Percentiles rank a stretch among this genome's conserved stretches.
Evolutionary conservation across 2,113 vertebrate species (phyloP).

Genomic region (Phylloscopus whistleri): DNA sequence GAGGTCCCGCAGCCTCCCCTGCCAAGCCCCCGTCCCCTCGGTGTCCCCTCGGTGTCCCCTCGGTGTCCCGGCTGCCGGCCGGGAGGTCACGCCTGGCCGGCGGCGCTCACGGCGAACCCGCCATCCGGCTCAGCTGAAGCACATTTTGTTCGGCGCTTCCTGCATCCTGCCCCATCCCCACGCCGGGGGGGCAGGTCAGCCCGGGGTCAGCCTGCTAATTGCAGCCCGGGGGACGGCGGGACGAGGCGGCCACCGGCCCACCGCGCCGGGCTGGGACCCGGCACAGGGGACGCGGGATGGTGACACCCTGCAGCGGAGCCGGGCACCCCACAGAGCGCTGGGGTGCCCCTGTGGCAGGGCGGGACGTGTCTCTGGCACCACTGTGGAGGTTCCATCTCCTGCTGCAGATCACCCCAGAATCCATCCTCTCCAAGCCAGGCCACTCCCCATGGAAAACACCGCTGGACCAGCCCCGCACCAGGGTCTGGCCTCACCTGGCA

Average conservation of each 20-base stretch:
- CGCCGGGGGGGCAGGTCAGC: not conserved
- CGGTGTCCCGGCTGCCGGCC: too few relatives aligned
- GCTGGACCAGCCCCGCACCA: rapidly evolving
- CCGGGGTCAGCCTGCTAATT: not conserved
- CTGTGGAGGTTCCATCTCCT: not conserved
- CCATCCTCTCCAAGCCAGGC: not conserved
- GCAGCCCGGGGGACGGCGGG: not conserved
- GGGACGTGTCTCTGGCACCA: rapidly evolving
- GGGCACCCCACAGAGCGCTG: rapidly evolving
- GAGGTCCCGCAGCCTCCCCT: rapidly evolving
- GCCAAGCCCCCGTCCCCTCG: rapidly evolving
- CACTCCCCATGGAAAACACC: not conserved
- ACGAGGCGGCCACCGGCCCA: not conserved
- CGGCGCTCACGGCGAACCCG: rapidly evolving
- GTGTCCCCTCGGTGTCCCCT: too few relatives aligned
- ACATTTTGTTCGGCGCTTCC: slow-evolving; percentile 31
- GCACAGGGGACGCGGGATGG: rapidly evolving
- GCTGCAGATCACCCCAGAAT: not conserved
- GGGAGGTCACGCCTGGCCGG: not conserved
- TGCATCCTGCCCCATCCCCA: slow-evolving; percentile 31
- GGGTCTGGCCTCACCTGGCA: not conserved
- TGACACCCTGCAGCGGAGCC: rapidly evolving
- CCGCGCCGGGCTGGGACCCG: rapidly evolving
- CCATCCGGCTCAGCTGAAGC: slow-evolving; percentile 38
- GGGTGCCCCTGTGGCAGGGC: not conserved